Evolutionary conservation across 2,888 invertebrate species (phyloP), one percentile per base, ranked within the genome.

Genomic region (Iphiclides podalirius): DNA sequence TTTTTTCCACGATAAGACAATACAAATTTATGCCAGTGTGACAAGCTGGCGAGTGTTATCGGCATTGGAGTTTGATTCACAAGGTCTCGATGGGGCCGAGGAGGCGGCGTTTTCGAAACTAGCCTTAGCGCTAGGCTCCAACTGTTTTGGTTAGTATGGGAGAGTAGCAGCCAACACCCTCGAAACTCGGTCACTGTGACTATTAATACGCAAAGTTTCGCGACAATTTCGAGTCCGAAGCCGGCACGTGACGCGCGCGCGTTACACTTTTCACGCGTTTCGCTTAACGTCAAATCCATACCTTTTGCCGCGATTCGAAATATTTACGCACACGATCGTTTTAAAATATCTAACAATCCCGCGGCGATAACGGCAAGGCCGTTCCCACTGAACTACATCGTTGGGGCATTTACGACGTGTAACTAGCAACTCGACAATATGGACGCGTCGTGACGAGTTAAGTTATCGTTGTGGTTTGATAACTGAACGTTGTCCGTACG

Each of bases 1-100:
- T 73, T 75, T 75, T 74, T 63, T 31, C 11, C 2, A 63, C 72
- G 87, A 88, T 86, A 86, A 86, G 78, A 81, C 79, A 79, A 79
- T 81, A 79, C 76, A 78, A 82, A 87, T 84, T 80, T 86, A 84
- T 87, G 84, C 84, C 79, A 86, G 74, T 81, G 76, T 87, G 81
- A 79, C 83, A 81, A 73, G 74, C 76, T 74, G 72, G 20, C 75
- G 77, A 73, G 75, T 74, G 78, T 86, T 85, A 85, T 85, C 87
- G 72, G 67, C 72, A 78, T 79, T 80, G 79, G 83, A 80, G 81
- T 58, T 56, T 57, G 57, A 78, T 70, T 60, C 55, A 59, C 70
- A 79, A 83, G 80, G 85, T 70, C 80, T 63, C 64, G 58, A 65
- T 67, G 78, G 73, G 78, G 77, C 79, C 75, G 72, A 69, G 69